Percentiles rank a stretch among this genome's conserved stretches.
These are phyloP conservation scores for Cataglyphis hispanica DNA, from an alignment of 1,140 invertebrate genomes.

Conservation along the genomic window DNA sequence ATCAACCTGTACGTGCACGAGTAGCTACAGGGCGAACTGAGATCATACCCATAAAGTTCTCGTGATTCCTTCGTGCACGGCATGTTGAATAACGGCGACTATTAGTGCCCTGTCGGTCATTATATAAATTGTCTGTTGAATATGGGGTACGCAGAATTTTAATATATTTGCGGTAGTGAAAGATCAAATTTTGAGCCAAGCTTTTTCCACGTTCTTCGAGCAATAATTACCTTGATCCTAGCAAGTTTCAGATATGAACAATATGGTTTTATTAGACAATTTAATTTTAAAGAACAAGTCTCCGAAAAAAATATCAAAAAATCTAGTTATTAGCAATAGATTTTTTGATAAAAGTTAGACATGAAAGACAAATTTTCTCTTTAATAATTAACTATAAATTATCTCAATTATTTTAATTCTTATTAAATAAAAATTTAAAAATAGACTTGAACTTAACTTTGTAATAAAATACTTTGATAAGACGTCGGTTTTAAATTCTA, in stretches of 20 bases:
- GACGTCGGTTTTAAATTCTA: not conserved
- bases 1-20: slow-evolving; percentile 43
- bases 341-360: not conserved
- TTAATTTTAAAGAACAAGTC: not conserved
- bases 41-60: slow-evolving; percentile 71
- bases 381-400: not conserved
- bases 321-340: not conserved
- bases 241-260: not conserved
- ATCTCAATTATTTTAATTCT: not conserved
- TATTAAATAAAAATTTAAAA: not conserved
- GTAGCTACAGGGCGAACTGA: slow-evolving; percentile 66
- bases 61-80: slow-evolving; percentile 67
- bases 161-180: not conserved
- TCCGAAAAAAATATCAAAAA: not conserved
- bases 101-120: slow-evolving; percentile 64
- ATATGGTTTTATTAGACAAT: not conserved
- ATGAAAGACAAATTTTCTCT: not conserved
- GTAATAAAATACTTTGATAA: not conserved
- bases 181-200: slow-evolving; percentile 8
- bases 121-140: slow-evolving; percentile 58
- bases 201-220: not conserved
- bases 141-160: not conserved
- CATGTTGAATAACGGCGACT: slow-evolving; percentile 70
- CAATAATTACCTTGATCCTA: not conserved
- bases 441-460: not conserved